A percentile compares a stretch with the other conserved stretches of the same genome.
These are phyloP conservation scores for Orcinus orca DNA, from an alignment of 2,113 vertebrate species.

Conservation along the genomic window DNA sequence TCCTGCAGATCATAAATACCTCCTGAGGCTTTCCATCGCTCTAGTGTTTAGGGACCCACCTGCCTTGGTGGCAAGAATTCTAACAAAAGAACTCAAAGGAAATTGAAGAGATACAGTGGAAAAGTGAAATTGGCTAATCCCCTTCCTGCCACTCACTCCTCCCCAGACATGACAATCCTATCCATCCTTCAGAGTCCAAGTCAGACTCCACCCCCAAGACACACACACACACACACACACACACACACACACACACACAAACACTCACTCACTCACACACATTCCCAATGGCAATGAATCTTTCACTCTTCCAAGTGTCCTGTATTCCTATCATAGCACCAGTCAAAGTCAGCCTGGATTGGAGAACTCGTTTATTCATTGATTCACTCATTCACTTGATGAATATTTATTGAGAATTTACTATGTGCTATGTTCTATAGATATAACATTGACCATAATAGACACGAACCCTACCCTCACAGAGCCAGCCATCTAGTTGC, in stretches of 20 bases:
- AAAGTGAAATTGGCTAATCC: neutral
- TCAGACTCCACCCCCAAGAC: neutral
- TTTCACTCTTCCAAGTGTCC: neutral
- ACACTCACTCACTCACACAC: neutral
- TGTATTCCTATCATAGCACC: too few relatives aligned
- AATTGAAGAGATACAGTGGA: neutral
- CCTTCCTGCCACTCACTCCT: neutral
- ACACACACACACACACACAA: accelerated
- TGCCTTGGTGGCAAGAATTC: neutral
- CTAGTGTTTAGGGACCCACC: neutral
- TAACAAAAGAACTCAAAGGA: neutral
- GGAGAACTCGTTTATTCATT: neutral
- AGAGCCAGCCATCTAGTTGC: neutral
- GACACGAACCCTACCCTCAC: neutral
- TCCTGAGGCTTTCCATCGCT: neutral
- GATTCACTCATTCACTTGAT: neutral
- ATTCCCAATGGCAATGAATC: neutral
- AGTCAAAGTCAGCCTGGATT: neutral
- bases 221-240: neutral
- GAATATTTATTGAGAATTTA: neutral
- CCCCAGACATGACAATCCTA: neutral
- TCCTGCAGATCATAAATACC: neutral
- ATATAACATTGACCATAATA: neutral
- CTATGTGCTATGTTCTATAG: neutral
- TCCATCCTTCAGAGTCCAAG: neutral